phyloP scores from a whole-genome alignment of 1,140 invertebrate species.

The Formica exsecta region DNA sequence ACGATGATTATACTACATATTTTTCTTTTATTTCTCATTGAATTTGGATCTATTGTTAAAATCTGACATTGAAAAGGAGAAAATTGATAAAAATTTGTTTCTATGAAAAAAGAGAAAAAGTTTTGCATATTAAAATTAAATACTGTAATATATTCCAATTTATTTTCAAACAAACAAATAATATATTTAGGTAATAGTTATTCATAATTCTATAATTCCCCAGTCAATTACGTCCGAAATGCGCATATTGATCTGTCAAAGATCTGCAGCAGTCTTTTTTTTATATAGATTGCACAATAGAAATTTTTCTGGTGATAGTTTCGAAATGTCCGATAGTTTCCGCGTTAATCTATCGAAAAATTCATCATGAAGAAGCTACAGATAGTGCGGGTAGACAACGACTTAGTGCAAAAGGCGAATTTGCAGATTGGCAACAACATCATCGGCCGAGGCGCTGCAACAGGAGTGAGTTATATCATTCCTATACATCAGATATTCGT shows the following conservation, averaged over 20 bases:
- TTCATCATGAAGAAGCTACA: conserved; percentile 69
- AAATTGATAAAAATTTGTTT: not conserved
- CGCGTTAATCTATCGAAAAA: not conserved
- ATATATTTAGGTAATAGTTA: not conserved
- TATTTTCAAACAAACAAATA: not conserved
- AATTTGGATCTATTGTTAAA: not conserved
- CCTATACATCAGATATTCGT: not conserved
- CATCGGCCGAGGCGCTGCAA: conserved; percentile 58
- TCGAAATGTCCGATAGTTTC: conserved; percentile 26
- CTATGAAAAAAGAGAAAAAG: not conserved
- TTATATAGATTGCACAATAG: not conserved
- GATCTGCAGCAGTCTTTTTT: not conserved
- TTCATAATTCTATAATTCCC: not conserved
- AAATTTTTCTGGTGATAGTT: not conserved
- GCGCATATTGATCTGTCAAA: not conserved
- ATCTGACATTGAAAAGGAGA: not conserved
- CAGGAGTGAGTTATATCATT: conserved; percentile 67
- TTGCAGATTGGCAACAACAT: conserved; percentile 75
- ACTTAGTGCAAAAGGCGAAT: conserved; percentile 69
- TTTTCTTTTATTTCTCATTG: not conserved
- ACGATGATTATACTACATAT: not conserved
- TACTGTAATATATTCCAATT: not conserved
- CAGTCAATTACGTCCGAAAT: not conserved
- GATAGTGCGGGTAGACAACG: conserved; percentile 74
- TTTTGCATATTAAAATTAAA: not conserved